Percentiles rank a stretch among this genome's conserved stretches.
Conservation (phyloP, 2,113 vertebrate genomes). For the Pangasianodon hypophthalmus region DNA sequence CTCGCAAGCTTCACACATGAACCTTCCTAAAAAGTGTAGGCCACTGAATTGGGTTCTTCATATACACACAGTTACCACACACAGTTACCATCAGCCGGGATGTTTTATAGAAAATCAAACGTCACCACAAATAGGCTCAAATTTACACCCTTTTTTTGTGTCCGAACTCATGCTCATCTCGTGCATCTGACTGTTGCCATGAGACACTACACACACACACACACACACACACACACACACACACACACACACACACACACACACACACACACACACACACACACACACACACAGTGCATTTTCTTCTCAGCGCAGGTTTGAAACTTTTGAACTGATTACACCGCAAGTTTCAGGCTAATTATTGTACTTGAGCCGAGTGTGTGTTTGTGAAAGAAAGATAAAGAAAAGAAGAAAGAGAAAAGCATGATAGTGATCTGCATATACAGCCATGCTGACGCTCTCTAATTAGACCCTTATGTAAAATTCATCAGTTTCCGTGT, state of each 20-base stretch:
- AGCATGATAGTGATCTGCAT: neutral
- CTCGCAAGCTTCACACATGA: neutral
- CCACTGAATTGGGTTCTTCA: neutral
- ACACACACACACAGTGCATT: neutral
- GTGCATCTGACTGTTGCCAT: no score
- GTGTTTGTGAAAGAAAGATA: neutral
- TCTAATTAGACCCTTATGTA: slow-evolving; percentile 17
- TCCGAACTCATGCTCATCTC: neutral
- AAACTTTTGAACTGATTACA: neutral
- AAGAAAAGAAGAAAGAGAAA: neutral
- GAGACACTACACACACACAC: neutral
- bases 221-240: neutral
- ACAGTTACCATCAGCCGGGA: no score
- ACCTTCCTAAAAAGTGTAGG: neutral
- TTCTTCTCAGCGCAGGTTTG: neutral
- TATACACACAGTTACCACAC: neutral
- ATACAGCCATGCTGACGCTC: neutral
- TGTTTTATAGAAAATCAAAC: neutral
- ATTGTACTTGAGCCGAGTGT: neutral
- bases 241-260: neutral
- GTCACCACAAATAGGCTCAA: neutral
- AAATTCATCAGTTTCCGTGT: slow-evolving; percentile 4
- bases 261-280: neutral
- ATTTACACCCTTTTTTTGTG: neutral
- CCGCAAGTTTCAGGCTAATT: neutral